These are phyloP conservation scores for Sinonovacula constricta DNA, from an alignment of 1,140 invertebrate genomes.

Conservation along the genomic window DNA sequence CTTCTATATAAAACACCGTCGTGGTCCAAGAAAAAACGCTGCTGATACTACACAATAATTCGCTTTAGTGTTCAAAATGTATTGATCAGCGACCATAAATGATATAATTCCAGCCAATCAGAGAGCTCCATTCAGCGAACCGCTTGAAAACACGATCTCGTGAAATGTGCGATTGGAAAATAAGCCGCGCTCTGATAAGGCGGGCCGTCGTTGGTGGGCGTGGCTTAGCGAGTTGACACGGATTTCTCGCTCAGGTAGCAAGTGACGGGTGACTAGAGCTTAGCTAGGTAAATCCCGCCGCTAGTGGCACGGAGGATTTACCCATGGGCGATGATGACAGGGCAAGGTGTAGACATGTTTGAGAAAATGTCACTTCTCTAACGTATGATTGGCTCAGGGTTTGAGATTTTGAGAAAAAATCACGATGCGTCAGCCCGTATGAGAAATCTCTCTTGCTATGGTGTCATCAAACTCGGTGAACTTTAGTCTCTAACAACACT, in stretches of 20 bases:
- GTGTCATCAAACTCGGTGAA: too few relatives aligned
- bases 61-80: slow-evolving; percentile 71
- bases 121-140: slow-evolving; percentile 39
- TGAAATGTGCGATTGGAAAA: slow-evolving; percentile 39
- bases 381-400: too few relatives aligned
- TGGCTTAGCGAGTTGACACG: slow-evolving; percentile 28
- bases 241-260: background rate
- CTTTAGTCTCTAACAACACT: too few relatives aligned
- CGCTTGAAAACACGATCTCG: slow-evolving; percentile 49
- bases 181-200: slow-evolving; percentile 24
- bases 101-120: slow-evolving; percentile 57
- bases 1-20: slow-evolving; percentile 59
- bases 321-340: too few relatives aligned
- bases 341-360: too few relatives aligned
- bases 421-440: too few relatives aligned
- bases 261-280: background rate
- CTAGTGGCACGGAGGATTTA: too few relatives aligned
- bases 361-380: too few relatives aligned
- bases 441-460: too few relatives aligned
- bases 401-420: too few relatives aligned
- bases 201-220: slow-evolving; percentile 37
- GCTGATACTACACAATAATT: slow-evolving; percentile 76
- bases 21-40: slow-evolving; percentile 72
- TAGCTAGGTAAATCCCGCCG: background rate
- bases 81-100: slow-evolving; percentile 73